Evolutionary conservation across 2,797 vertebrate species (phyloP).

Genomic region (Notolepis coatsorum): DNA sequence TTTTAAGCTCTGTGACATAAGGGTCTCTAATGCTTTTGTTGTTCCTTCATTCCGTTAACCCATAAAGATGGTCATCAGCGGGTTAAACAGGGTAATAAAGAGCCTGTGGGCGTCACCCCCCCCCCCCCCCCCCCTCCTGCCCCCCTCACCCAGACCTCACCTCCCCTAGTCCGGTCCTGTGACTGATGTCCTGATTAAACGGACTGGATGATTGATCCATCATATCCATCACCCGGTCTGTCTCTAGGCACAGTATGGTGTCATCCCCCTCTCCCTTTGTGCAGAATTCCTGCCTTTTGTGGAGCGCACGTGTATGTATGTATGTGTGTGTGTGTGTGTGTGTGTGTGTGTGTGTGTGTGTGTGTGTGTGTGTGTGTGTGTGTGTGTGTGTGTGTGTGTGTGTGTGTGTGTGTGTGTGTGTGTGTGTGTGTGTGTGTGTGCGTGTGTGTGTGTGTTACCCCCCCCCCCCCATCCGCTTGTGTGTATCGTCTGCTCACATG

Average conservation of each 20-base stretch:
- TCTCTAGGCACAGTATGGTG: slow-evolving; percentile 69
- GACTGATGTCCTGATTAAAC: slow-evolving; percentile 76
- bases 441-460: slow-evolving; percentile 1
- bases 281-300: slow-evolving; percentile 46
- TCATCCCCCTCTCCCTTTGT: slow-evolving; percentile 54
- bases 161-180: slow-evolving; percentile 35
- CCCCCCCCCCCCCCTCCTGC: slow-evolving; percentile 17
- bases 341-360: slow-evolving; percentile 22
- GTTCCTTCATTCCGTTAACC: slow-evolving; percentile 23
- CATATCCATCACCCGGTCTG: slow-evolving; percentile 78
- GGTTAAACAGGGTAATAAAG: slow-evolving; percentile 43
- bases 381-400: slow-evolving; percentile 35
- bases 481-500: slow-evolving; percentile 16
- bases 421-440: slow-evolving; percentile 1
- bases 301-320: slow-evolving; percentile 40
- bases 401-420: slow-evolving; percentile 7
- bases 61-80: slow-evolving; percentile 43
- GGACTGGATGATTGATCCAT: slow-evolving; percentile 77
- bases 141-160: slow-evolving; percentile 13
- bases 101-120: slow-evolving; percentile 7
- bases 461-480: too few relatives aligned
- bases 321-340: slow-evolving; percentile 37
- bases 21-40: slow-evolving; percentile 10
- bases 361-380: slow-evolving; percentile 14
- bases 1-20: neutral